These are phyloP conservation scores for Lepilemur ruficaudatus DNA, from an alignment of 2,797 vertebrate genomes.

Conservation along the genomic window DNA sequence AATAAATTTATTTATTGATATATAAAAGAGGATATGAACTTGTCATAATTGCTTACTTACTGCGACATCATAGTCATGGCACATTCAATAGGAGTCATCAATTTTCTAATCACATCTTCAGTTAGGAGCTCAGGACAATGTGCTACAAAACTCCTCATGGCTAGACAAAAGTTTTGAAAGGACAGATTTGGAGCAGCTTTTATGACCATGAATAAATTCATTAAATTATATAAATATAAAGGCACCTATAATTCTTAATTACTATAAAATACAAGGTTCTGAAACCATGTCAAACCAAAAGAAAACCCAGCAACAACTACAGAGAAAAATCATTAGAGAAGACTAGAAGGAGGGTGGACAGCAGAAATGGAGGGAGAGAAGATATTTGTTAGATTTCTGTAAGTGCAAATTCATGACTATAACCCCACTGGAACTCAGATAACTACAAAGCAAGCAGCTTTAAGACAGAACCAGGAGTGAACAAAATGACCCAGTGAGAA, in stretches of 20 bases:
- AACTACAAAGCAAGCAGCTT: background rate
- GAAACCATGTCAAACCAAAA: conserved; percentile 13
- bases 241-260: background rate
- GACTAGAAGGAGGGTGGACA: background rate
- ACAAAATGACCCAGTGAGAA: background rate
- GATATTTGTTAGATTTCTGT: background rate
- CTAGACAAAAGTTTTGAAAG: conserved; percentile 81
- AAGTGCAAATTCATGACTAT: background rate
- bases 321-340: background rate
- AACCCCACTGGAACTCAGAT: background rate
- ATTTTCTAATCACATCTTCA: conserved; percentile 96
- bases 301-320: background rate
- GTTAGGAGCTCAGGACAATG: conserved; percentile 98
- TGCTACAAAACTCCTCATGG: conserved; percentile 99
- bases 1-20: background rate
- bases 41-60: conserved; percentile 87
- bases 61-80: conserved; percentile 99
- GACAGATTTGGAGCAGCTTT: conserved; percentile 42
- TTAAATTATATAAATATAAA: conserved; percentile 7
- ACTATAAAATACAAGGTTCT: conserved; percentile 28
- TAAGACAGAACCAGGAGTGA: background rate
- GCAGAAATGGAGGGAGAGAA: background rate
- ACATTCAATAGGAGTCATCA: conserved; percentile 99
- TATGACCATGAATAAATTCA: background rate
- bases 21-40: background rate